Evolutionary conservation across 2,113 vertebrate genomes (phyloP).

Genomic region (Perca fluviatilis): DNA sequence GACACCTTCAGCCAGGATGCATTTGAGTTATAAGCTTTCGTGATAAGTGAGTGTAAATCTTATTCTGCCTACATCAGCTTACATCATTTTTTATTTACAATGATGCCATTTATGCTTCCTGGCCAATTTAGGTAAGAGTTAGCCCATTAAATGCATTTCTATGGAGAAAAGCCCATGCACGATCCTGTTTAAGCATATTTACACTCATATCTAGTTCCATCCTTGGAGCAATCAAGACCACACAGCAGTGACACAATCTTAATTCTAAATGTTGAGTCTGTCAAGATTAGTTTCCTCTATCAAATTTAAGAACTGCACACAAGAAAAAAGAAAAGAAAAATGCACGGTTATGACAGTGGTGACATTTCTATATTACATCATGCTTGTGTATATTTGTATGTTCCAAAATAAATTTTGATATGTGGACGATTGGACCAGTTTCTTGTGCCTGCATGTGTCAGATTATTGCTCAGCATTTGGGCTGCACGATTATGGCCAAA

Average conservation of each 20-base stretch:
- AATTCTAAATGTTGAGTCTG: not conserved
- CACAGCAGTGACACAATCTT: not conserved
- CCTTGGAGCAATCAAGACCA: not conserved
- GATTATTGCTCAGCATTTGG: constrained; percentile 3
- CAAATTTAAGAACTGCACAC: not conserved
- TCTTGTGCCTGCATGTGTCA: not conserved
- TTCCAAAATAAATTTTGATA: not conserved
- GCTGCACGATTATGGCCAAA: no score
- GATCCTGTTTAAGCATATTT: no score
- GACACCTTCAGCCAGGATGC: not conserved
- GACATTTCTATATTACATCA: not conserved
- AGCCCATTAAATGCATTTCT: not conserved
- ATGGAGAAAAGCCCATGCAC: not conserved
- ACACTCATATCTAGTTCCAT: not conserved
- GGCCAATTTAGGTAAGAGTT: not conserved
- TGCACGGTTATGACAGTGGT: not conserved
- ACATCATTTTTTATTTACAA: no score
- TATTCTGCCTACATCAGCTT: not conserved
- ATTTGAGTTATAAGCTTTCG: not conserved
- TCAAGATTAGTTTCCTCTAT: not conserved
- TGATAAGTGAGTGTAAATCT: not conserved
- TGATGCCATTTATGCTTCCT: not conserved
- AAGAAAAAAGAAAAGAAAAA: not conserved
- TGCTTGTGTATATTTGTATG: not conserved
- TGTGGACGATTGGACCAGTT: not conserved